A percentile compares a stretch with the other conserved stretches of the same genome.
Conservation (phyloP, 2,888 invertebrate species). For the Ennomos erosarius region DNA sequence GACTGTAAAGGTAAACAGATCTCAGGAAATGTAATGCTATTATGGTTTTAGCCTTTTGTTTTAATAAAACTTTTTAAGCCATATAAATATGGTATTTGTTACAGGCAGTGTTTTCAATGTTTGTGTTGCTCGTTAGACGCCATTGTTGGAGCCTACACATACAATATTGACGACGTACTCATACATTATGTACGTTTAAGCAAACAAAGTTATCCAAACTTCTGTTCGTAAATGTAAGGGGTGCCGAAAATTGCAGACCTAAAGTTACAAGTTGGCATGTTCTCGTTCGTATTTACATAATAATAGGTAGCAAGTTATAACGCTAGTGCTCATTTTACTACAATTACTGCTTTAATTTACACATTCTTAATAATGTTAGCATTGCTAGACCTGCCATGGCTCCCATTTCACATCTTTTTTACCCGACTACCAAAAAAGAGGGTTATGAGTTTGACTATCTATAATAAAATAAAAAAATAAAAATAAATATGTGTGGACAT, state of each 20-base stretch:
- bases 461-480: too few relatives aligned
- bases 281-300: constrained; percentile 2
- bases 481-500: too few relatives aligned
- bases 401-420: too few relatives aligned
- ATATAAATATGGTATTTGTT: constrained; percentile 43
- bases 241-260: constrained; percentile 23
- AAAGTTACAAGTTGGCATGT: constrained; percentile 9
- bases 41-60: constrained; percentile 41
- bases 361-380: too few relatives aligned
- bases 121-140: constrained; percentile 37
- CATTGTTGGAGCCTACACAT: constrained; percentile 26
- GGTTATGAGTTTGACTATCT: too few relatives aligned
- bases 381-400: too few relatives aligned
- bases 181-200: constrained; percentile 35
- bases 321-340: not conserved
- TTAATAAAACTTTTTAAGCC: constrained; percentile 57
- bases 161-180: constrained; percentile 36
- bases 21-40: constrained; percentile 28
- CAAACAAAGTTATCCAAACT: constrained; percentile 25
- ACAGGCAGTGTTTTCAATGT: constrained; percentile 32
- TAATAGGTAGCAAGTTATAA: not conserved
- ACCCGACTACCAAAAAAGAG: too few relatives aligned
- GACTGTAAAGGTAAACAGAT: constrained; percentile 29
- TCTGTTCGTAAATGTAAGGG: constrained; percentile 22
- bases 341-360: not conserved